Evolutionary conservation across 2,113 vertebrate species (phyloP).

Genomic region (Cebus imitator): DNA sequence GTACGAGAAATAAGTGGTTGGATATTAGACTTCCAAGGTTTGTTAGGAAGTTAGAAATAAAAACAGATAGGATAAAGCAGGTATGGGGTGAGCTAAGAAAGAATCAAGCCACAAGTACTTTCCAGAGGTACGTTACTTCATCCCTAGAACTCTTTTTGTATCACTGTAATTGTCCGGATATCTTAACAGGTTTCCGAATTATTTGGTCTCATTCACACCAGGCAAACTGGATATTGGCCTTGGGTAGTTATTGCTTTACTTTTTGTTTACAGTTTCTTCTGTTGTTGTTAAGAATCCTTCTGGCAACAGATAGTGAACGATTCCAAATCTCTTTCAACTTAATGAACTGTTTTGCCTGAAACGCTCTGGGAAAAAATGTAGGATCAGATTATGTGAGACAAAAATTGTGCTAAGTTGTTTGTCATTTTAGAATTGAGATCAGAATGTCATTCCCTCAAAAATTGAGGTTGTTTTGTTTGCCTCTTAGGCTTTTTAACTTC

Average conservation of each 20-base stretch:
- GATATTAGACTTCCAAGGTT: not conserved
- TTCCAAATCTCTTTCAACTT: not conserved
- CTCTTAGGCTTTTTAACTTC: not conserved
- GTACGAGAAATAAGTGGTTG: not conserved
- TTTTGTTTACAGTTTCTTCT: not conserved
- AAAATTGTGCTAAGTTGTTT: not conserved
- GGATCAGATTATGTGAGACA: not conserved
- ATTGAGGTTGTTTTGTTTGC: not conserved
- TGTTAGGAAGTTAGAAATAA: not conserved
- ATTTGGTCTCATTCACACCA: not conserved
- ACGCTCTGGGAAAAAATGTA: not conserved
- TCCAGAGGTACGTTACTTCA: not conserved
- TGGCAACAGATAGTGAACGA: not conserved
- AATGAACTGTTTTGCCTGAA: not conserved
- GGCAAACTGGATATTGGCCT: not conserved
- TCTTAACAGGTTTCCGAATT: not conserved
- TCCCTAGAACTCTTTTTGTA: not conserved
- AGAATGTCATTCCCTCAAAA: not conserved
- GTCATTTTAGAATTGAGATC: not conserved
- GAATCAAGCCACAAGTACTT: not conserved
- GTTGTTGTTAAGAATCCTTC: not conserved
- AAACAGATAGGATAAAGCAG: not conserved
- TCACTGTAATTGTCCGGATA: too few relatives aligned
- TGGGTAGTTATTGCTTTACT: not conserved
- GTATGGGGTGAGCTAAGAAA: not conserved